Evolutionary conservation across 2,797 vertebrate species (phyloP), one percentile per base, ranked within the genome.

Genomic region (Chanos chanos): DNA sequence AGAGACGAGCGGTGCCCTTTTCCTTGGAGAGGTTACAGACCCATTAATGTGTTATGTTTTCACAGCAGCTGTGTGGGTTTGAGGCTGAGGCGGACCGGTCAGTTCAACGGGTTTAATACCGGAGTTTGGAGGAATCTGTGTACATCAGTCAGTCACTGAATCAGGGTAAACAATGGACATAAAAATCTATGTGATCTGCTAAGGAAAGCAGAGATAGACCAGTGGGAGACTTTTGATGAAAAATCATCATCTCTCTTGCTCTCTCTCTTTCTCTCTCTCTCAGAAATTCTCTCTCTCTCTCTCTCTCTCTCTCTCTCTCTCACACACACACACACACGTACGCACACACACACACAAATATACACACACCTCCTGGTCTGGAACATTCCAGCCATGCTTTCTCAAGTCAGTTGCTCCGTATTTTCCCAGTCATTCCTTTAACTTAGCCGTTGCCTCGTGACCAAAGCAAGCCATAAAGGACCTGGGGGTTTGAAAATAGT

Each of bases 371-470:
- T 5, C 39, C 49, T 15, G 19, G 50, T 64, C 50, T 49, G 31
- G 47, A 65, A 54, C 48, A 69, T 61, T 61, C 61, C 34, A 61
- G 9, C 19, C 4, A 18, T 67, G n/a, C 39, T 28, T 39, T 7
- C 9, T 16, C 16, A 15, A 34, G 36, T 51, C 12, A 50, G 36
- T 44, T 45, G 7, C 43, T 60, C 28, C 15, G 43, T 40, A 43
- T 43, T 43, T 43, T 22, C 7, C 9, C 40, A 22, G 18, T 43
- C 43, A 43, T 22, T 43, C 12, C 19, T n/a, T n/a, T n/a, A n/a
- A n/a, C n/a, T n/a, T n/a, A n/a, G n/a, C n/a, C n/a, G n/a, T n/a
- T n/a, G n/a, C n/a, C n/a, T n/a, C n/a, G n/a, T 22, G 19, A 19
- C 40, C 40, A 43, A 22, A 19, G 9, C 43, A 40, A 22, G 10